Evolutionary conservation across 2,113 vertebrate genomes (phyloP).

Genomic region (Equus przewalskii): DNA sequence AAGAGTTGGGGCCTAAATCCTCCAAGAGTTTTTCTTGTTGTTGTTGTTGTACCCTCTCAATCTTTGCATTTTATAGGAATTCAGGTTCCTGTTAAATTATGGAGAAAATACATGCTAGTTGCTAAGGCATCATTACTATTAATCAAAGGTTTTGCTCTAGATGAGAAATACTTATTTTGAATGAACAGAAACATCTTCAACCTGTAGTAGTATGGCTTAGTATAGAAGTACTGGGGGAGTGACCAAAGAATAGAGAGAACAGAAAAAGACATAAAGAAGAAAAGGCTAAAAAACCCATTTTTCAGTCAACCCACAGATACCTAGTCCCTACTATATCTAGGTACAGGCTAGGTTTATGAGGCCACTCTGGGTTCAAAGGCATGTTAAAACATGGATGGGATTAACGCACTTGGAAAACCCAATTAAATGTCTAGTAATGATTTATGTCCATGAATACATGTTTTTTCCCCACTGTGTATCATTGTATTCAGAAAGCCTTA

Average conservation of each 20-base stretch:
- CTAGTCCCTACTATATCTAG: background rate
- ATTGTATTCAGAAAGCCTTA: background rate
- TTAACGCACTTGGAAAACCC: background rate
- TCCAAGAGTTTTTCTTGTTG: background rate
- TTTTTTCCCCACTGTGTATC: conserved; percentile 12
- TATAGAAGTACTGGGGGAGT: background rate
- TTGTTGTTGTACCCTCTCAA: background rate
- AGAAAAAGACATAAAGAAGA: background rate
- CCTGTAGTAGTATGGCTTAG: background rate
- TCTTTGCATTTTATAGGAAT: conserved; percentile 3
- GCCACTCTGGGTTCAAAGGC: background rate
- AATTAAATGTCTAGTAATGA: background rate
- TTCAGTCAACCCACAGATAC: background rate
- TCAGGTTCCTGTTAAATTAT: background rate
- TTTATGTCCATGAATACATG: background rate
- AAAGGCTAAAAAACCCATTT: background rate
- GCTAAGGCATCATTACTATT: background rate
- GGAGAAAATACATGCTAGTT: background rate
- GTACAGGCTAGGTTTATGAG: background rate
- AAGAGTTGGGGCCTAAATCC: background rate
- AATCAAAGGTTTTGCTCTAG: conserved; percentile 17
- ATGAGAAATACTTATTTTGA: conserved; percentile 14
- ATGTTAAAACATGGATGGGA: background rate
- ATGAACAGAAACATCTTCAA: conserved; percentile 35
- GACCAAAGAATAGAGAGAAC: background rate